These are phyloP conservation scores for Pristionchus maxplancki DNA, from an alignment of 2,888 invertebrate genomes.

Conservation along the genomic window DNA sequence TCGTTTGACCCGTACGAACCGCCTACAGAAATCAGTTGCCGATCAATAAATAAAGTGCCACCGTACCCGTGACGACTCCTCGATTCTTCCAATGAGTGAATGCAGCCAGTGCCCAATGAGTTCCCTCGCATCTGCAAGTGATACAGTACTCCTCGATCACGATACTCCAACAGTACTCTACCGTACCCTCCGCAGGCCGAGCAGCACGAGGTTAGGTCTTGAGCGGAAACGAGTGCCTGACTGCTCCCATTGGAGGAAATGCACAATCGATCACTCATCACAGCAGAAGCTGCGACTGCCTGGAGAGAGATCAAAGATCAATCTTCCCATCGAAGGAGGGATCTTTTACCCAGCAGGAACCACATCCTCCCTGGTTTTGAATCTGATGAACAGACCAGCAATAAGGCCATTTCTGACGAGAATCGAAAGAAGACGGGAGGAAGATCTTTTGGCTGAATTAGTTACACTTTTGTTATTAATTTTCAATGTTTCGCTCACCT, in stretches of 20 bases:
- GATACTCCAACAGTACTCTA: background rate
- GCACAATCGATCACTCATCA: constrained; percentile 77
- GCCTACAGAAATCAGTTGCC: background rate
- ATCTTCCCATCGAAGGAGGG: background rate
- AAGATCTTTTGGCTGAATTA: constrained; percentile 54
- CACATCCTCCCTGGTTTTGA: constrained; percentile 66
- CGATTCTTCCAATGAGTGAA: constrained; percentile 67
- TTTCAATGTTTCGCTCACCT: constrained; percentile 58
- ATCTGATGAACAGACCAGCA: constrained; percentile 61
- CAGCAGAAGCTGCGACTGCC: constrained; percentile 62
- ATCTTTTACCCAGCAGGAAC: constrained; percentile 61
- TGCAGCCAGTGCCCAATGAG: constrained; percentile 62
- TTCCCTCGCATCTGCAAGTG: constrained; percentile 63
- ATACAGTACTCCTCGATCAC: constrained; percentile 21
- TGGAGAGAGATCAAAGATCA: constrained; percentile 48
- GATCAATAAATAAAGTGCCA: background rate
- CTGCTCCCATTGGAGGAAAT: constrained; percentile 77
- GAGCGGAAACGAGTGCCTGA: constrained; percentile 76
- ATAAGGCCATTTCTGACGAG: constrained; percentile 75
- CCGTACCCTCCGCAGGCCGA: constrained; percentile 75
- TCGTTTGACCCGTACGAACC: constrained; percentile 48
- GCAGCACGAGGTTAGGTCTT: constrained; percentile 78
- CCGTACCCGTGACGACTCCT: constrained; percentile 58
- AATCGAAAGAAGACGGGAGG: constrained; percentile 77
- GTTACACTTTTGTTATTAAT: constrained; percentile 56